Conservation (phyloP, 2,888 invertebrate species). For the Empis livida region DNA sequence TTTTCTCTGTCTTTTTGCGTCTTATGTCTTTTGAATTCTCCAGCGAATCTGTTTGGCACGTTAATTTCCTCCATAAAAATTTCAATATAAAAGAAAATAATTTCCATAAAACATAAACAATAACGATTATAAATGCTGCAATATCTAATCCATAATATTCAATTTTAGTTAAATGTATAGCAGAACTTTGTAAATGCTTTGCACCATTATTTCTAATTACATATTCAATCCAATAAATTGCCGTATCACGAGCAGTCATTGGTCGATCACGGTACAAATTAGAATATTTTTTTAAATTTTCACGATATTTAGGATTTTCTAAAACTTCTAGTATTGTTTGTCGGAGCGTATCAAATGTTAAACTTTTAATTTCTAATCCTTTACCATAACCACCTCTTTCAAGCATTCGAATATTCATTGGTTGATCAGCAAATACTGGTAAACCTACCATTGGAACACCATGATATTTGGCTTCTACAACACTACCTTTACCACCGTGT, state of each 20-base stretch:
- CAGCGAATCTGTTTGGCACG: too few relatives aligned
- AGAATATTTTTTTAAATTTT: constrained; percentile 32
- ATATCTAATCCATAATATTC: constrained; percentile 38
- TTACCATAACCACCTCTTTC: constrained; percentile 43
- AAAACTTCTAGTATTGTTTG: constrained; percentile 18
- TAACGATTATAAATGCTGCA: constrained; percentile 11
- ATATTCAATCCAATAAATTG: constrained; percentile 44
- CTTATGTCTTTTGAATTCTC: too few relatives aligned
- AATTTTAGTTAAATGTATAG: constrained; percentile 33
- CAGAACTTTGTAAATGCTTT: constrained; percentile 38
- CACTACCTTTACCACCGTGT: constrained; percentile 51
- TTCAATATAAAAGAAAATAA: neutral
- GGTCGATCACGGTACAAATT: constrained; percentile 40
- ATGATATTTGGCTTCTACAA: constrained; percentile 65
- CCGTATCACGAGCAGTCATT: constrained; percentile 37
- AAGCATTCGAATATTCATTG: constrained; percentile 60
- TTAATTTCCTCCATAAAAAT: neutral
- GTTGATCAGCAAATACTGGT: constrained; percentile 68
- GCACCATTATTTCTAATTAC: constrained; percentile 42
- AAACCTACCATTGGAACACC: constrained; percentile 62
- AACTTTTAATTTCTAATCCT: constrained; percentile 9
- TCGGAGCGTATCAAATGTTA: constrained; percentile 12
- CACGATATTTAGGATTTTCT: constrained; percentile 14
- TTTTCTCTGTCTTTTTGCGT: too few relatives aligned
- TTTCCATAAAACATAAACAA: neutral